Conservation (phyloP, 1,140 invertebrate genomes). For the Ostrea edulis region DNA sequence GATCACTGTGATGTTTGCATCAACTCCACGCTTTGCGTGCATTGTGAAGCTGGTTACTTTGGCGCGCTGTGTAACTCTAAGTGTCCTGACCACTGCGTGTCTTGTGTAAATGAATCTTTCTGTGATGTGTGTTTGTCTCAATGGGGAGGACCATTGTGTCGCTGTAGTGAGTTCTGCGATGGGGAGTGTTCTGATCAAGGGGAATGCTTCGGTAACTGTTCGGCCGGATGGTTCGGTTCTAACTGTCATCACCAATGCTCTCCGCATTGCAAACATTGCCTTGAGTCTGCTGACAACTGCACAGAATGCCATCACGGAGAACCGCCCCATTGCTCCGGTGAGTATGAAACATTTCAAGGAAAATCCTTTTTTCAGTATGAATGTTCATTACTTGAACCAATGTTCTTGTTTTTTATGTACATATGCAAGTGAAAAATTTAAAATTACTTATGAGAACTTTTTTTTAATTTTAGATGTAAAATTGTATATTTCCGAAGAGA, state of each 20-base stretch:
- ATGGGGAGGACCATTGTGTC: neutral
- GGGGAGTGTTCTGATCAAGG: neutral
- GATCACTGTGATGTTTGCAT: neutral
- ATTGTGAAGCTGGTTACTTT: conserved; percentile 9
- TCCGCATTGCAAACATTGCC: neutral
- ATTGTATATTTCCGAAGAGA: neutral
- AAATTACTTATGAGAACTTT: neutral
- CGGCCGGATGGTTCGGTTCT: neutral
- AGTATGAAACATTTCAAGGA: neutral
- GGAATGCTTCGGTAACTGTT: neutral
- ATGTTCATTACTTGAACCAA: neutral
- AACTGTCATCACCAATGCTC: neutral
- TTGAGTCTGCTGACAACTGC: neutral
- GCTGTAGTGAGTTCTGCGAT: neutral
- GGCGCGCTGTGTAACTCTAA: neutral
- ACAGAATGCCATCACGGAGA: neutral
- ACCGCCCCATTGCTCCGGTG: neutral
- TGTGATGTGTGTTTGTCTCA: neutral
- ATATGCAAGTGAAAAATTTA: neutral
- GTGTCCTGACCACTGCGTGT: neutral
- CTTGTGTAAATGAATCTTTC: neutral
- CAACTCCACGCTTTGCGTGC: neutral
- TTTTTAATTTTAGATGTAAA: neutral
- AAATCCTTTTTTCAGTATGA: neutral
- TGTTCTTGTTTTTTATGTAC: too few species aligned